phyloP scores from a whole-genome alignment of 92 coral and sea anemone genomes.

The Galaxea fascicularis region DNA sequence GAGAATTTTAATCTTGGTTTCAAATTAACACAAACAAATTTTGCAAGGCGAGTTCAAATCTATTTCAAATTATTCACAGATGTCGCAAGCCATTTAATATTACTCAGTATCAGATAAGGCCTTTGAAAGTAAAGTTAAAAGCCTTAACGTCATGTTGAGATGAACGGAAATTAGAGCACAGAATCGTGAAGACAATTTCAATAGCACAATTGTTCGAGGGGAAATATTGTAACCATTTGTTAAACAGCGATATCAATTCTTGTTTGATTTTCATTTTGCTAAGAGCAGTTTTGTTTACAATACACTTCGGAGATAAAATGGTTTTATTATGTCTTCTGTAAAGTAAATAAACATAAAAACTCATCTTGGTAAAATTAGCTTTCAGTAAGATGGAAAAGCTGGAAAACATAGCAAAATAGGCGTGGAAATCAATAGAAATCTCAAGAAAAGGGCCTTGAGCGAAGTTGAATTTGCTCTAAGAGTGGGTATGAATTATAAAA shows the following conservation, averaged over 20 bases:
- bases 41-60: slow-evolving; percentile 53
- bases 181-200: slow-evolving; percentile 68
- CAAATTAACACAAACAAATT: slow-evolving; percentile 72
- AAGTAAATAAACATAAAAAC: slow-evolving; percentile 56
- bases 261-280: slow-evolving; percentile 81
- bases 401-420: background rate
- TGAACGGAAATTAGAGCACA: slow-evolving; percentile 79
- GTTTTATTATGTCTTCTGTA: slow-evolving; percentile 64
- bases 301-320: slow-evolving; percentile 78
- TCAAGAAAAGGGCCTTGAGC: background rate
- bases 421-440: background rate
- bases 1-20: slow-evolving; percentile 61
- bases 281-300: slow-evolving; percentile 83
- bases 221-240: slow-evolving; percentile 77
- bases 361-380: slow-evolving; percentile 70
- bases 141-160: slow-evolving; percentile 71
- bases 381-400: slow-evolving; percentile 46
- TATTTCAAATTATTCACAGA: slow-evolving; percentile 70
- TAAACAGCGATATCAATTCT: slow-evolving; percentile 77
- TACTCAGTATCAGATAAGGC: slow-evolving; percentile 70
- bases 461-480: background rate
- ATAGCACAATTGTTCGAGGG: slow-evolving; percentile 76
- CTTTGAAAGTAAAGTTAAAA: slow-evolving; percentile 56
- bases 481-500: background rate
- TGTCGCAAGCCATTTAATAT: slow-evolving; percentile 55